A percentile compares a stretch with the other conserved stretches of the same genome.
Evolutionary conservation across 53 echinoderm and acorn worm genomes (phyloP).

Genomic region (Stichopus horrens): DNA sequence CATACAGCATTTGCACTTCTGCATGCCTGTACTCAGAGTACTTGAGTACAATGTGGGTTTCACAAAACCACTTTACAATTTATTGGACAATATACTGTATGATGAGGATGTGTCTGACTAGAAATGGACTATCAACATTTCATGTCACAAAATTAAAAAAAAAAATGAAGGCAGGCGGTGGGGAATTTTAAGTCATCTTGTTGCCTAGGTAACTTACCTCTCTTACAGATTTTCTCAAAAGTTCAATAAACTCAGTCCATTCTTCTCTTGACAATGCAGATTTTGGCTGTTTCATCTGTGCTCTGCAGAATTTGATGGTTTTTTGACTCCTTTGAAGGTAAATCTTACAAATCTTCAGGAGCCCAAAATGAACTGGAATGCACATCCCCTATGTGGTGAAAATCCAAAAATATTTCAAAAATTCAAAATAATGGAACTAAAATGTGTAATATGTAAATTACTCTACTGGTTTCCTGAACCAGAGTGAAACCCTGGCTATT

Average conservation of each 20-base stretch:
- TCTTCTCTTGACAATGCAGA: neutral
- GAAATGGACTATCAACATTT: too few relatives aligned
- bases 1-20: too few relatives aligned
- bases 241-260: slow-evolving; percentile 12
- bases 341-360: slow-evolving; percentile 27
- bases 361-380: slow-evolving; percentile 25
- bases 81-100: too few relatives aligned
- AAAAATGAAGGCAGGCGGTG: too few relatives aligned
- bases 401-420: neutral
- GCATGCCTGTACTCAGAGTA: too few relatives aligned
- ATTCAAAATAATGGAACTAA: neutral
- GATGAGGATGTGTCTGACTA: too few relatives aligned
- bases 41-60: too few relatives aligned
- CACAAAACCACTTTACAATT: too few relatives aligned
- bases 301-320: neutral
- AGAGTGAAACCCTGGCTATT: too few relatives aligned
- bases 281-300: neutral
- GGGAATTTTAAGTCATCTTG: too few relatives aligned
- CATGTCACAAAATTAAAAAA: too few relatives aligned
- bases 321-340: neutral
- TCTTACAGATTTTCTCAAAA: slow-evolving; percentile 13
- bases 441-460: neutral
- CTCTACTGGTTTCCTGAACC: neutral
- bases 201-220: neutral
- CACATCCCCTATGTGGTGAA: slow-evolving; percentile 16